Evolutionary conservation across 2,113 vertebrate genomes (phyloP), one percentile per base, ranked within the genome.

Genomic region (Austrofundulus limnaeus): DNA sequence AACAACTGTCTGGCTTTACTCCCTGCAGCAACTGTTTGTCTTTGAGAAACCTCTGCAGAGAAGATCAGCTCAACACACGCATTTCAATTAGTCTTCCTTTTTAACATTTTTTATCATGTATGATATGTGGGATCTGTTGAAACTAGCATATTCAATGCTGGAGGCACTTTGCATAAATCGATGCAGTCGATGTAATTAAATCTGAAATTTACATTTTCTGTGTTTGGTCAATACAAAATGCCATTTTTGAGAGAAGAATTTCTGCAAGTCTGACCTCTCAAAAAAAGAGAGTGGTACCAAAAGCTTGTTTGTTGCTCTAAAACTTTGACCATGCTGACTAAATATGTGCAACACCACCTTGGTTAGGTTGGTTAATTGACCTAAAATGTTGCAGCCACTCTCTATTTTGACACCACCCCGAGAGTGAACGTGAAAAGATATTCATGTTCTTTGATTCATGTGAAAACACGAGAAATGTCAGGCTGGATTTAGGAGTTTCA

Each of bases 141-240:
- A 61, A 41, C 28, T 15, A 11, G 57, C 55, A 45, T 70, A 66
- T 72, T 72, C 76, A 73, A 48, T 38, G 52, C 75, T 76, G 50
- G 34, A 5, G 73, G 70, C 37, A 69, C 50, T 85, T 89, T 78
- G 75, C 76, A 85, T 83, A 76, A 88, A 89, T 89, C 74, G 74
- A 66, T 87, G 66, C 12, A 49, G 64, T 61, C 56, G 57, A 81
- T 88, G 67, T 68, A 79, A 86, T 89, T 86, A 77, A 78, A 80
- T 16, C 42, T 41, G 56, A 28, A 58, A 59, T 56, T 66, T 84
- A 50, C 53, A 70, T 73, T 86, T 75, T 52, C 66, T 39, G 42
- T 43, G n/a, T 50, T 59, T 49, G 38, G 55, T 81, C 55, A 39
- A 81, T 78, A 61, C 24, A 31, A 61, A 61, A 61, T 63, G 65